phyloP scores from a whole-genome alignment of 1,140 invertebrate species.

The Bombyx mori region DNA sequence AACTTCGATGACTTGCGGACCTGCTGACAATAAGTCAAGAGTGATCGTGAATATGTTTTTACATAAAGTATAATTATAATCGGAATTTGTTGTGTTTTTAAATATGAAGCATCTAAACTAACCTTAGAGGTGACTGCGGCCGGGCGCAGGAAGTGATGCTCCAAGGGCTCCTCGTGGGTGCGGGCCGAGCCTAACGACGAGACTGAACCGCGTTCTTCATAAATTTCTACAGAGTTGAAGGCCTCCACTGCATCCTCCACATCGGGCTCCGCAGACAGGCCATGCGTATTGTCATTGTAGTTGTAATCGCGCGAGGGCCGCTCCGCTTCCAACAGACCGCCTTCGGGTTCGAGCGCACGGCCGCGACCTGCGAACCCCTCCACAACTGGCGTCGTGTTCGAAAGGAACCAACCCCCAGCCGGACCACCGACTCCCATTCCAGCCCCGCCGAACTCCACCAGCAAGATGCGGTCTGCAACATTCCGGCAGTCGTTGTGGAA shows the following conservation, averaged over 20 bases:
- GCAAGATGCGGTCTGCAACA: conserved; percentile 84
- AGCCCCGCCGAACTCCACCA: conserved; percentile 80
- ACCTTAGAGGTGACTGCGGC: conserved; percentile 58
- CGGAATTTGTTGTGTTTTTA: no score
- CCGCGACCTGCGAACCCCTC: conserved; percentile 66
- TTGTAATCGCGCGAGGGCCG: conserved; percentile 33
- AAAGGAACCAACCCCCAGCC: conserved; percentile 56
- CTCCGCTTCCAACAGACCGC: conserved; percentile 30
- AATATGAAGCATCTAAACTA: not conserved
- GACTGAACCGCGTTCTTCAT: conserved; percentile 63
- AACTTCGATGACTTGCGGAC: conserved; percentile 54
- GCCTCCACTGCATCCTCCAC: conserved; percentile 33
- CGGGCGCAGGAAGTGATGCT: conserved; percentile 55
- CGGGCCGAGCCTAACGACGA: conserved; percentile 68
- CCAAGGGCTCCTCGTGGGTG: conserved; percentile 60
- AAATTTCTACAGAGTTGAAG: conserved; percentile 57
- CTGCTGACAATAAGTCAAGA: conserved; percentile 15
- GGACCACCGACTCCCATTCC: no score
- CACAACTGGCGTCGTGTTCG: conserved; percentile 65
- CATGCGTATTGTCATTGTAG: conserved; percentile 25
- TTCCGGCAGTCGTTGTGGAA: conserved; percentile 89
- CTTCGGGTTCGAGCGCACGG: conserved; percentile 56
- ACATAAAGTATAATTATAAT: no score
- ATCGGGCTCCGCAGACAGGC: no score
- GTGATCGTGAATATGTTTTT: no score